A percentile compares a stretch with the other conserved stretches of the same genome.
phyloP scores from a whole-genome alignment of 2,797 vertebrate species.

The Euthynnus affinis region DNA sequence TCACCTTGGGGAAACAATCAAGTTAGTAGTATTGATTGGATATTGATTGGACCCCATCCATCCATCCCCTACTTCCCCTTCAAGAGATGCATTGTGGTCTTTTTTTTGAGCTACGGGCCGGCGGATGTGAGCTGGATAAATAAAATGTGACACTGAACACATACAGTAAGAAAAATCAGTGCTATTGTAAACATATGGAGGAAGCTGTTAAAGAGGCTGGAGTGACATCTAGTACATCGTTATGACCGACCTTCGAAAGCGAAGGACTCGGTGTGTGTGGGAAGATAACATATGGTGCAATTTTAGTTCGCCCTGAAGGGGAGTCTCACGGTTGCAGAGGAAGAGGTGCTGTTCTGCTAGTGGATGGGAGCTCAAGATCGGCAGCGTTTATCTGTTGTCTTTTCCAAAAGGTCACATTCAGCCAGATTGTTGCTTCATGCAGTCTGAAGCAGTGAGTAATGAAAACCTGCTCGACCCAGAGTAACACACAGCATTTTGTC shows the following conservation, averaged over 20 bases:
- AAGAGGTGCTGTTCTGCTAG: not conserved
- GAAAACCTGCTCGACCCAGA: not conserved
- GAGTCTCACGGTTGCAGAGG: not conserved
- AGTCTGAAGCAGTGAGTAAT: not conserved
- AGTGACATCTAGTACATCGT: not conserved
- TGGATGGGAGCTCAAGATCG: conserved; percentile 4
- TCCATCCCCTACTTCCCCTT: not conserved
- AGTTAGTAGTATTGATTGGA: conserved; percentile 1
- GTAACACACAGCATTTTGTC: not conserved
- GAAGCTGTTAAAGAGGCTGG: not conserved
- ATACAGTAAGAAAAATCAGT: not conserved
- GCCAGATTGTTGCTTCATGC: conserved; percentile 3
- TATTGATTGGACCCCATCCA: not conserved
- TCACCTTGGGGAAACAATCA: not conserved
- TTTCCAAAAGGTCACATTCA: not conserved
- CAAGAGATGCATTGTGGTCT: not conserved
- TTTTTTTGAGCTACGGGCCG: not conserved
- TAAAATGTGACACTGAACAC: too few species aligned
- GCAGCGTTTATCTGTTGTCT: conserved; percentile 1
- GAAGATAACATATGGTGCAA: not conserved
- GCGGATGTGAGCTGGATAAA: too few species aligned
- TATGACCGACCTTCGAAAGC: not conserved
- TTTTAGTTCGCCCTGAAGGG: conserved; percentile 7
- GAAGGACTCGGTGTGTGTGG: not conserved
- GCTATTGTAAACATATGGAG: not conserved